Evolutionary conservation across 2,888 invertebrate species (phyloP).

Genomic region (Callyntrura sp.): DNA sequence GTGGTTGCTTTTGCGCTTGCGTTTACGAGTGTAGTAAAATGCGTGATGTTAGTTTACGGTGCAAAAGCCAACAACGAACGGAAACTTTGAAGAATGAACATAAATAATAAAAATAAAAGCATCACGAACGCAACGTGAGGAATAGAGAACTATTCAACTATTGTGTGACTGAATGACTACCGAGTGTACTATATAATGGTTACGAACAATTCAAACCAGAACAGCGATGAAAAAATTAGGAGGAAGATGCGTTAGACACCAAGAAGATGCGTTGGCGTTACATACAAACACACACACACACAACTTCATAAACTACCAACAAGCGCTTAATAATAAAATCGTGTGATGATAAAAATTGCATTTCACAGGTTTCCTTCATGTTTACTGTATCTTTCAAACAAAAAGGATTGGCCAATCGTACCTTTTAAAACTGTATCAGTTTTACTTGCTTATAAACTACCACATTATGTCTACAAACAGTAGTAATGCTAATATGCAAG

Average conservation of each 20-base stretch:
- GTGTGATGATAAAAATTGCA: constrained; percentile 40
- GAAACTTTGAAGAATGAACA: constrained; percentile 35
- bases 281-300: no score
- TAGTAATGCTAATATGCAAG: no score
- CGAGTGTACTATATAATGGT: constrained; percentile 11
- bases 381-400: not conserved
- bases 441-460: not conserved
- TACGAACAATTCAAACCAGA: constrained; percentile 44
- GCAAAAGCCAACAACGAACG: constrained; percentile 29
- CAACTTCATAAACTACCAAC: no score
- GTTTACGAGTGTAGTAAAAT: constrained; percentile 1
- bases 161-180: constrained; percentile 36
- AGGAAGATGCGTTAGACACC: not conserved
- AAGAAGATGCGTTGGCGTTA: not conserved
- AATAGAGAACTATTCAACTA: constrained; percentile 30
- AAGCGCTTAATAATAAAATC: constrained; percentile 29
- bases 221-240: not conserved
- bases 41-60: constrained; percentile 28
- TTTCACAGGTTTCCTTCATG: constrained; percentile 26
- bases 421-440: constrained; percentile 36
- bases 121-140: constrained; percentile 7
- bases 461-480: no score
- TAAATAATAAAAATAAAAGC: constrained; percentile 36
- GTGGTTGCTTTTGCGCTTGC: constrained; percentile 10
- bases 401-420: not conserved